Percentiles rank a stretch among this genome's conserved stretches.
phyloP scores from a whole-genome alignment of 1,140 invertebrate genomes.

The Bactericera cockerelli region DNA sequence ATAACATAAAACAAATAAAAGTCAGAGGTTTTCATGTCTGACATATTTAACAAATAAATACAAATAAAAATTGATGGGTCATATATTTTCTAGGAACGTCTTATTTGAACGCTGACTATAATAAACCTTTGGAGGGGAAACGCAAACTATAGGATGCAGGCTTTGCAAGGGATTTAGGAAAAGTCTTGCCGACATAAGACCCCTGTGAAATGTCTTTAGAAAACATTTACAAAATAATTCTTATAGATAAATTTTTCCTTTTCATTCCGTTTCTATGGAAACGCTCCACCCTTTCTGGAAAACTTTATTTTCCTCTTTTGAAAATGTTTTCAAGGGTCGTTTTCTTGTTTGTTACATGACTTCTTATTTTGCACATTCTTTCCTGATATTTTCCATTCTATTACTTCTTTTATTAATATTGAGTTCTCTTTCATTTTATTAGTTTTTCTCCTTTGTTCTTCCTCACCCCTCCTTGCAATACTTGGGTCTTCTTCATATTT shows the following conservation, averaged over 20 bases:
- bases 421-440: constrained; percentile 7
- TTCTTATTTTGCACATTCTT: constrained; percentile 7
- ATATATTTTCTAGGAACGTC: not conserved
- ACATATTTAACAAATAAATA: constrained; percentile 8
- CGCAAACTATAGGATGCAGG: not conserved
- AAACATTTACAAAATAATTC: not conserved
- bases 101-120: not conserved
- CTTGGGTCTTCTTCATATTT: not conserved
- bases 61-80: constrained; percentile 1
- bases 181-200: not conserved
- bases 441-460: not conserved
- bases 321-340: constrained; percentile 3
- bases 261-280: constrained; percentile 8
- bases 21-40: not conserved
- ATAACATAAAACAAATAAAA: not conserved
- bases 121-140: not conserved
- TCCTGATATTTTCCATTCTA: constrained; percentile 7
- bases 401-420: constrained; percentile 6
- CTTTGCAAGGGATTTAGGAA: constrained; percentile 2
- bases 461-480: no score
- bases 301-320: not conserved
- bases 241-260: not conserved
- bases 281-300: constrained; percentile 9
- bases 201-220: not conserved
- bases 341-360: constrained; percentile 8